These are phyloP conservation scores for Celastrina argiolus DNA, from an alignment of 2,888 invertebrate genomes.

Conservation along the genomic window DNA sequence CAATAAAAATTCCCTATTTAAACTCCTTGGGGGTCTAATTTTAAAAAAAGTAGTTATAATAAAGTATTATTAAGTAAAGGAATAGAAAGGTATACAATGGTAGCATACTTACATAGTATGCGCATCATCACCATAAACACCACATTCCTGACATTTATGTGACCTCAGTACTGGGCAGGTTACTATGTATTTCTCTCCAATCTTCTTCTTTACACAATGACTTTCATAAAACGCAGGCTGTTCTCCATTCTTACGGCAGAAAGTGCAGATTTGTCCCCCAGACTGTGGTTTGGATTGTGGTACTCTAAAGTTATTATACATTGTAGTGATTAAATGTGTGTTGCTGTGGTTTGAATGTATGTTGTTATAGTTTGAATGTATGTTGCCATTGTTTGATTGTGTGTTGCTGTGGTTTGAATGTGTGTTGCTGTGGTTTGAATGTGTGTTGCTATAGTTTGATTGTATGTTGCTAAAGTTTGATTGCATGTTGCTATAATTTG, in stretches of 20 bases:
- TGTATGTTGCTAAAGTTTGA: too few relatives aligned
- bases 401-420: too few relatives aligned
- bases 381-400: too few relatives aligned
- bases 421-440: too few relatives aligned
- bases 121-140: slow-evolving; percentile 59
- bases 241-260: slow-evolving; percentile 69
- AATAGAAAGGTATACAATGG: not conserved
- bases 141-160: slow-evolving; percentile 57
- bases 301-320: not conserved
- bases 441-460: not conserved
- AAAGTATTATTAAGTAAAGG: not conserved
- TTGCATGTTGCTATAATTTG: too few relatives aligned
- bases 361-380: not conserved
- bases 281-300: slow-evolving; percentile 31
- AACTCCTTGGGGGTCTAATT: too few relatives aligned
- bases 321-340: not conserved
- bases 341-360: not conserved
- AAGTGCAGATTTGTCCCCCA: slow-evolving; percentile 51
- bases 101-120: slow-evolving; percentile 65
- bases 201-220: slow-evolving; percentile 53
- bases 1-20: too few relatives aligned
- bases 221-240: slow-evolving; percentile 58
- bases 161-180: slow-evolving; percentile 63
- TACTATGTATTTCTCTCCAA: slow-evolving; percentile 50
- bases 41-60: too few relatives aligned